phyloP scores from a whole-genome alignment of 2,888 invertebrate species.

The Ashinkailepas kermadecensis region DNA sequence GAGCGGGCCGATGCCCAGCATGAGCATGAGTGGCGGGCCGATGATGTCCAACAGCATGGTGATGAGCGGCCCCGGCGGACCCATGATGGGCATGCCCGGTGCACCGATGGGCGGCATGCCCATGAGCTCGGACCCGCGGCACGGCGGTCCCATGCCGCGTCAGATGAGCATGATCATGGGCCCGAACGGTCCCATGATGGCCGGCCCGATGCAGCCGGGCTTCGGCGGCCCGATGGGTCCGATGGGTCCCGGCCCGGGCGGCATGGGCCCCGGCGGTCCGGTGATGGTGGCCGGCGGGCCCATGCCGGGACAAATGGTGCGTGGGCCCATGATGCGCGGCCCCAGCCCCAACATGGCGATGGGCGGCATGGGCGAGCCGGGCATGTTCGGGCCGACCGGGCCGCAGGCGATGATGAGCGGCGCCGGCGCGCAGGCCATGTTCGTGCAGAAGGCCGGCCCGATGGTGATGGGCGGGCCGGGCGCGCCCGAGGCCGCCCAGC shows the following conservation, averaged over 20 bases:
- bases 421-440: slow-evolving; percentile 28
- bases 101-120: slow-evolving; percentile 42
- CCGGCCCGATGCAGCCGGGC: slow-evolving; percentile 39
- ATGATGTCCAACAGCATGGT: slow-evolving; percentile 28
- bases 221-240: slow-evolving; percentile 28
- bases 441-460: slow-evolving; percentile 35
- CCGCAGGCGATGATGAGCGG: slow-evolving; percentile 24
- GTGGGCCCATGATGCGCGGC: slow-evolving; percentile 44
- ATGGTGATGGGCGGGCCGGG: slow-evolving; percentile 34
- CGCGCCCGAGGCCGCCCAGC: slow-evolving; percentile 57
- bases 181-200: slow-evolving; percentile 40
- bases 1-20: slow-evolving; percentile 41
- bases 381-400: slow-evolving; percentile 44
- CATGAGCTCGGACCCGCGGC: slow-evolving; percentile 40
- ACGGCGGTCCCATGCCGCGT: slow-evolving; percentile 42
- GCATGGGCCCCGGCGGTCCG: slow-evolving; percentile 34
- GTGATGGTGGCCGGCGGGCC: slow-evolving; percentile 34
- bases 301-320: slow-evolving; percentile 34
- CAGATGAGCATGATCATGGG: slow-evolving; percentile 38
- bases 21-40: slow-evolving; percentile 43
- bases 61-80: background rate
- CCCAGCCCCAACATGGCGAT: slow-evolving; percentile 37
- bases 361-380: slow-evolving; percentile 39
- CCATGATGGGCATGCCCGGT: slow-evolving; percentile 35
- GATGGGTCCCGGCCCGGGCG: slow-evolving; percentile 39